Evolutionary conservation across 2,113 vertebrate genomes (phyloP).

Genomic region (Tychaedon coryphoeus): DNA sequence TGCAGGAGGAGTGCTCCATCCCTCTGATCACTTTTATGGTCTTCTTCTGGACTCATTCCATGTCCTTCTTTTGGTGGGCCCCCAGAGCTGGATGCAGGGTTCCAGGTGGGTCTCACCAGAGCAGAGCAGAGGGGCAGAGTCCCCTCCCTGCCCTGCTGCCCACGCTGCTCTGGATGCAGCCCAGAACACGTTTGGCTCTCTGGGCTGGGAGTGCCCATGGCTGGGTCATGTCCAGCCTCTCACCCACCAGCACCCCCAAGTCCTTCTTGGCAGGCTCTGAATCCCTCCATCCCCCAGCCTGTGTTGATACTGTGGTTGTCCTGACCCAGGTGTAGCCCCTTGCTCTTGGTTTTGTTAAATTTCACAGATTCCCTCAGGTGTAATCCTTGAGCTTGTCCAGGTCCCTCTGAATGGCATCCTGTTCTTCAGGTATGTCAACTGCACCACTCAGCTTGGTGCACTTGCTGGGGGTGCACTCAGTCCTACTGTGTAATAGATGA

Average conservation of each 20-base stretch:
- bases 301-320: background rate
- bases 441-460: background rate
- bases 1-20: background rate
- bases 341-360: background rate
- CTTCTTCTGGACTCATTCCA: background rate
- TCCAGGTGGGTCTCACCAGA: background rate
- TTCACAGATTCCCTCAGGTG: background rate
- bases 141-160: background rate
- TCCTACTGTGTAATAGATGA: background rate
- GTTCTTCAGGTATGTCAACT: background rate
- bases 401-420: background rate
- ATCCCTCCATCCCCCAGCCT: background rate
- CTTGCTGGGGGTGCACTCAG: background rate
- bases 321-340: too few species aligned
- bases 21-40: background rate
- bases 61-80: background rate
- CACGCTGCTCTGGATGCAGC: background rate
- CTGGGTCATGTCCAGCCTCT: background rate
- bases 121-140: background rate
- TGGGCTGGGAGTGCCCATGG: background rate
- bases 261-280: background rate
- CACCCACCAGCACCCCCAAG: too few species aligned
- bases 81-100: background rate
- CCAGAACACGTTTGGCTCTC: accelerated
- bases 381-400: background rate